phyloP scores from a whole-genome alignment of 64 coral and sea anemone genomes.

The Pachyseris speciosa region DNA sequence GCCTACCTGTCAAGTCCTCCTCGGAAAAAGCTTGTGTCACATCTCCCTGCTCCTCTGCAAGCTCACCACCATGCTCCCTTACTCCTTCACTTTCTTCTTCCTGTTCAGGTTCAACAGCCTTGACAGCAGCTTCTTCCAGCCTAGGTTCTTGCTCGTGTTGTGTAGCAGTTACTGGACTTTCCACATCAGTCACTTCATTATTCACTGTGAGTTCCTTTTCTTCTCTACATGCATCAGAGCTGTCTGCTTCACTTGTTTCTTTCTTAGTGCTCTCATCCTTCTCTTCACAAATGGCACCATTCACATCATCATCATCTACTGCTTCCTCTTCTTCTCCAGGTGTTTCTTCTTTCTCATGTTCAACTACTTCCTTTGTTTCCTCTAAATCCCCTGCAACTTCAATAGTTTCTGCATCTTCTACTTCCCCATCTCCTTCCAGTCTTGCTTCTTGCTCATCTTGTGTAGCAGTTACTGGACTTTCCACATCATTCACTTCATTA shows the following conservation, averaged over 20 bases:
- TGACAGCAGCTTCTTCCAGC: not conserved
- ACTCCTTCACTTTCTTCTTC: not conserved
- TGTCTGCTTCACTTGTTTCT: not conserved
- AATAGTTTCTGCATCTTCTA: not conserved
- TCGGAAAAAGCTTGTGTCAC: constrained; percentile 25
- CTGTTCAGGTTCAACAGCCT: not conserved
- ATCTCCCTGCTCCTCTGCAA: not conserved
- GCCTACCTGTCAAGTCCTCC: constrained; percentile 35
- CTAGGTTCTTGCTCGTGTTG: not conserved
- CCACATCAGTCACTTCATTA: not conserved
- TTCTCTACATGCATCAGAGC: not conserved
- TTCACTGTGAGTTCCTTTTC: not conserved
- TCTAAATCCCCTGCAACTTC: not conserved
- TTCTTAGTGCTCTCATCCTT: not conserved
- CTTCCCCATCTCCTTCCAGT: not conserved
- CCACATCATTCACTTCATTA: not conserved
- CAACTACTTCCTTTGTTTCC: not conserved
- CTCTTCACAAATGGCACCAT: not conserved
- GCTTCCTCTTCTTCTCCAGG: too few relatives aligned
- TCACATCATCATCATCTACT: not conserved
- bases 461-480: too few relatives aligned
- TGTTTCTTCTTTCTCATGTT: not conserved
- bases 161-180: not conserved
- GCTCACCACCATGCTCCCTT: not conserved
- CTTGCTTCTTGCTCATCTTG: too few relatives aligned